These are phyloP conservation scores for Uropsilus gracilis DNA, from an alignment of 2,113 vertebrate species.

Conservation along the genomic window DNA sequence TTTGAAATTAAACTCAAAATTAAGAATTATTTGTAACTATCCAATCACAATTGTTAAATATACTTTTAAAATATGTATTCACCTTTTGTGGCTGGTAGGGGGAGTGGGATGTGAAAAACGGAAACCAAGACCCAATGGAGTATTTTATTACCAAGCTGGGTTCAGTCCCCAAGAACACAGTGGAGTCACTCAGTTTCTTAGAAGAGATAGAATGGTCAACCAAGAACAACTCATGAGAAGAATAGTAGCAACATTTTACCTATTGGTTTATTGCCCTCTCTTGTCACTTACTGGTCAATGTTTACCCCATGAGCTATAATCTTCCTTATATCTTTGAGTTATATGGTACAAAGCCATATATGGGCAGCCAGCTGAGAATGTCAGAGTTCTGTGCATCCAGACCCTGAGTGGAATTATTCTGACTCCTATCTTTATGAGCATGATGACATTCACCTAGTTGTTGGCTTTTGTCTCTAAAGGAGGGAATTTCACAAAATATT, in stretches of 20 bases:
- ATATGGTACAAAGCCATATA: not conserved
- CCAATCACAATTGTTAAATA: not conserved
- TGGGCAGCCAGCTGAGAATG: not conserved
- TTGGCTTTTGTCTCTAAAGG: not conserved
- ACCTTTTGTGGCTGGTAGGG: not conserved
- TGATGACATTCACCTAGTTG: not conserved
- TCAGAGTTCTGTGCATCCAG: not conserved
- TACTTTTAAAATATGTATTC: not conserved
- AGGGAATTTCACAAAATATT: not conserved
- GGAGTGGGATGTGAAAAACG: not conserved
- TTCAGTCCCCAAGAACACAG: not conserved
- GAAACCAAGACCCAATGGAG: not conserved
- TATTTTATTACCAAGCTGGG: not conserved
- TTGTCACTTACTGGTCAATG: not conserved
- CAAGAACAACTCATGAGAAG: too few species aligned
- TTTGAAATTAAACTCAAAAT: slow-evolving; percentile 30
- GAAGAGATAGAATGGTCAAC: not conserved
- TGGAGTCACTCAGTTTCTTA: not conserved
- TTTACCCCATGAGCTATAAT: not conserved
- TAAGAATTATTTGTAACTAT: not conserved
- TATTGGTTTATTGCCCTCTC: not conserved
- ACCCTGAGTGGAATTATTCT: not conserved
- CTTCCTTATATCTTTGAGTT: not conserved
- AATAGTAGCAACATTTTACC: not conserved
- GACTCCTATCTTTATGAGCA: not conserved